Conservation (phyloP, 2,888 invertebrate species). For the Ormyrus pomaceus region DNA sequence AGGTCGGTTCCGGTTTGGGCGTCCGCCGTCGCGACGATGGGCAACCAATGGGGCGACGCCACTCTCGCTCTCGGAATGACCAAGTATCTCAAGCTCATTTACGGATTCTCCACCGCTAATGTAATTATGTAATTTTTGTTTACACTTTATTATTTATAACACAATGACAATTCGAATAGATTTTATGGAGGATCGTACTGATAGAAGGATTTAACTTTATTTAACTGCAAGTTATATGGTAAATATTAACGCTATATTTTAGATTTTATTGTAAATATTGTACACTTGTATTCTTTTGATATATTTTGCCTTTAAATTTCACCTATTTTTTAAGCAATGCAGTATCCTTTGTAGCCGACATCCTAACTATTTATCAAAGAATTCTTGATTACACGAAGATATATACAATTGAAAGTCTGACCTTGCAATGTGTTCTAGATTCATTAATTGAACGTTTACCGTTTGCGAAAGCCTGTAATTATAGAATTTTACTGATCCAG, state of each 20-base stretch:
- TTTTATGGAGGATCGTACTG: not conserved
- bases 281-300: no score
- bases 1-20: slow-evolving; percentile 80
- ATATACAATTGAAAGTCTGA: not conserved
- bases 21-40: slow-evolving; percentile 79
- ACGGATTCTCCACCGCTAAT: slow-evolving; percentile 79
- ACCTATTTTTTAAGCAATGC: no score
- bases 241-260: no score
- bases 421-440: slow-evolving; percentile 20
- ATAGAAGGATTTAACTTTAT: no score
- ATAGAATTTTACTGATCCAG: slow-evolving; percentile 65
- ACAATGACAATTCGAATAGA: not conserved
- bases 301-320: no score
- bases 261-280: no score
- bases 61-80: slow-evolving; percentile 79
- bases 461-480: slow-evolving; percentile 22
- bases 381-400: no score
- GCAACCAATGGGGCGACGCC: slow-evolving; percentile 80
- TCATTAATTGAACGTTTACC: slow-evolving; percentile 10
- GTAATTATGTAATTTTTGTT: slow-evolving; percentile 69
- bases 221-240: no score
- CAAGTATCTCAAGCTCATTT: slow-evolving; percentile 79
- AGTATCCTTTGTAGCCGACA: no score
- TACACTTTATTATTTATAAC: no score
- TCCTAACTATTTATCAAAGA: no score